Evolutionary conservation across 2,888 invertebrate genomes (phyloP), one percentile per base, ranked within the genome.

Genomic region (Cybosia mesomella): DNA sequence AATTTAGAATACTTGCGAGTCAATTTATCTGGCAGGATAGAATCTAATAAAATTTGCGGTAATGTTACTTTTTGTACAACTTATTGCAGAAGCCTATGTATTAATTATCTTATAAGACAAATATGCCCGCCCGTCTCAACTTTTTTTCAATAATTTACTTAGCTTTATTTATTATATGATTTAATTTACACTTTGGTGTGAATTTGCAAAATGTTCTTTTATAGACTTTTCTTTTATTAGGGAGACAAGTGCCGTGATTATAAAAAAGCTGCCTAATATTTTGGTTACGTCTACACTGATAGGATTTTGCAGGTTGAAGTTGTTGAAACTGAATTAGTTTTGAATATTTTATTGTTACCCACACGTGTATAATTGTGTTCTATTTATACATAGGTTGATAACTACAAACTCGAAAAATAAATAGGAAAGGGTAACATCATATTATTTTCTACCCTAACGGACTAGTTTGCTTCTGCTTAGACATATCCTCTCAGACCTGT

Each of bases 1-100:
- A 71, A 72, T 77, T 77, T 70, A 62, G 76, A 74, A 75, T 75
- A 43, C 32, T 55, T 64, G 21, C 39, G 24, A 36, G 64, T 39
- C 34, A 32, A 64, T 79, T 65, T 67, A 64, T 77, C 66, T 73
- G 43, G 54, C 36, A 60, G 64, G 73, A 82, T 82, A 72, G 68
- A 10, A 77, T 80, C 73, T 71, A 69, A 72, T 72, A 55, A 68
- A 75, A 68, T 72, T 24, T 62, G 55, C 69, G 34, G 32, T 72
- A 79, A 57, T 49, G 49, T 49, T n/a, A 49, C n/a, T 49, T 49
- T 49, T 49, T 43, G 43, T 18, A 49, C 18, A 49, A 18, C n/a
- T 49, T 49, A 49, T 49, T 49, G 49, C n/a, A n/a, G 18, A 49
- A 18, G 49, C 2, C 18, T 49, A 49, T 2, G n/a, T 49, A 49